Percentiles rank a stretch among this genome's conserved stretches.
Evolutionary conservation across 2,888 invertebrate species (phyloP).

Genomic region (Mythimna pallens): DNA sequence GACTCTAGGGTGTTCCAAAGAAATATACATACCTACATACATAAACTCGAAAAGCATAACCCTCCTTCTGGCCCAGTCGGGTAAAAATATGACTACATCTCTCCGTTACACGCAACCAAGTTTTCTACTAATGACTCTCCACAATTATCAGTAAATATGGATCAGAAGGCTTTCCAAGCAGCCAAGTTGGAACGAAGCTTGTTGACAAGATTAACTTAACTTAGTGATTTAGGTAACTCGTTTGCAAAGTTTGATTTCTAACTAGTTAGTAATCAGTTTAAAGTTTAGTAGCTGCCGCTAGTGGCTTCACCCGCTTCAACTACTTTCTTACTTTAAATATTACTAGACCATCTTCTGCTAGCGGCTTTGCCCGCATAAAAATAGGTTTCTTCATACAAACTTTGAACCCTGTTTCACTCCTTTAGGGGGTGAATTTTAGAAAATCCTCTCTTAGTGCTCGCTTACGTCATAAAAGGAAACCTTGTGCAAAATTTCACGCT

Average conservation of each 20-base stretch:
- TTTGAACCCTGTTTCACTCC: too few species aligned
- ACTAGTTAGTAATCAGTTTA: slow-evolving; percentile 6
- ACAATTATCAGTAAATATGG: background rate
- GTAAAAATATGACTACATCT: background rate
- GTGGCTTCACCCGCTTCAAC: background rate
- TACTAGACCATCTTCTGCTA: too few species aligned
- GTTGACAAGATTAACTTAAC: slow-evolving; percentile 12
- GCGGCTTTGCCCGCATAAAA: too few species aligned
- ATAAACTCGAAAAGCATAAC: too few species aligned
- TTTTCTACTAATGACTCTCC: background rate
- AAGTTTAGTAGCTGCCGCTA: background rate
- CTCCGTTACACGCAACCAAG: background rate
- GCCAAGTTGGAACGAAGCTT: slow-evolving; percentile 10
- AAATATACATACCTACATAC: too few species aligned
- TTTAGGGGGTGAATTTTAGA: too few species aligned
- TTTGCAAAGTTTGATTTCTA: slow-evolving; percentile 3
- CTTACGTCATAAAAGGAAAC: too few species aligned
- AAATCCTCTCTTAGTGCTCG: too few species aligned
- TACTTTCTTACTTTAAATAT: too few species aligned
- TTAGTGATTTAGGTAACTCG: slow-evolving; percentile 20
- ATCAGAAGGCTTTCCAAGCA: background rate
- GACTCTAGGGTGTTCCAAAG: too few species aligned
- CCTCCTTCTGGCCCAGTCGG: background rate
- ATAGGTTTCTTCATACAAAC: too few species aligned
- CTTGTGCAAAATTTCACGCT: too few species aligned